These are phyloP conservation scores for Erebia aethiops DNA, from an alignment of 2,888 invertebrate species.

Conservation along the genomic window DNA sequence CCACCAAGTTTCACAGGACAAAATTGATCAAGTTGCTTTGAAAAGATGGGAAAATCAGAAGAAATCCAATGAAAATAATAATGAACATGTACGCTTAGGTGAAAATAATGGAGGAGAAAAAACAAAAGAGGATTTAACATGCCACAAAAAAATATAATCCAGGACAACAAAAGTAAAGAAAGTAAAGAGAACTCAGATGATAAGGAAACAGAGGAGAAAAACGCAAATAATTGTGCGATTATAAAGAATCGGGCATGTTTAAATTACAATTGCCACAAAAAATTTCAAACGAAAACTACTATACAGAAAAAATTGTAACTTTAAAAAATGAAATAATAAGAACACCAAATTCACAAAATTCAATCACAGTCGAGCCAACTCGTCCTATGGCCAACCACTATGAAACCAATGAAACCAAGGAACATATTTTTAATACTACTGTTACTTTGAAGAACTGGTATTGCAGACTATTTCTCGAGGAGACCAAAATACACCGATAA, in stretches of 20 bases:
- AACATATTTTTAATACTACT: neutral
- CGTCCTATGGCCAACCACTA: neutral
- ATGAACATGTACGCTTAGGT: neutral
- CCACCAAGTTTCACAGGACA: no score
- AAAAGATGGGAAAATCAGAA: neutral
- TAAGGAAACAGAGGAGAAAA: neutral
- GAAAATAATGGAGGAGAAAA: neutral
- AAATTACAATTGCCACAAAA: neutral
- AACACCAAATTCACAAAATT: slow-evolving; percentile 1
- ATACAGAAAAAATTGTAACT: neutral
- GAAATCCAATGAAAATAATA: neutral
- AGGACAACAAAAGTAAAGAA: neutral
- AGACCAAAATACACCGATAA: neutral
- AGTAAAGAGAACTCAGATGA: neutral
- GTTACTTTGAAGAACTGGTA: slow-evolving; percentile 1
- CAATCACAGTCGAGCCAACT: slow-evolving; percentile 4
- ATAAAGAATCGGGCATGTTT: neutral
- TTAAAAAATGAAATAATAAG: slow-evolving; percentile 1
- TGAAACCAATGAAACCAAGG: neutral
- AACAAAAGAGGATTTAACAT: neutral
- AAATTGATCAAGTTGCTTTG: neutral
- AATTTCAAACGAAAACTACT: neutral
- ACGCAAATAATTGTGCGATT: neutral
- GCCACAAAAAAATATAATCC: neutral
- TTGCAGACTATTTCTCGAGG: neutral